These are phyloP conservation scores for Pyrocoelia pectoralis DNA, from an alignment of 2,888 invertebrate genomes.

Conservation along the genomic window DNA sequence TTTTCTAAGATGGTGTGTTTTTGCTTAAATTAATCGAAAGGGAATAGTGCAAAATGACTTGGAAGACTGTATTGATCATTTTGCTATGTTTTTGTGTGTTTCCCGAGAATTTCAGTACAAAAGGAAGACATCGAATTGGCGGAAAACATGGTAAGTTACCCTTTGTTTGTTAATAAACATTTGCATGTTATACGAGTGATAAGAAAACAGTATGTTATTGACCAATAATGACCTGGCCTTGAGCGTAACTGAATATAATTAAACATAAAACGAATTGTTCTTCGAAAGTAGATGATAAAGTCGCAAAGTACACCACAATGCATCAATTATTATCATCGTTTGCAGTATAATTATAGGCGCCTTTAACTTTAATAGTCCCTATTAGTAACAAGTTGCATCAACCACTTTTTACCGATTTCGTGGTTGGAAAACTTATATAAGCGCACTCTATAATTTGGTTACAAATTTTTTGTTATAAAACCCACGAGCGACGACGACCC, in stretches of 20 bases:
- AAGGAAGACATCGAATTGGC: conserved; percentile 42
- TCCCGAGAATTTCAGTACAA: conserved; percentile 27
- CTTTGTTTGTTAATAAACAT: neutral
- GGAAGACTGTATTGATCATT: conserved; percentile 3
- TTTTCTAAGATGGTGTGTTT: neutral
- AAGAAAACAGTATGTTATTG: conserved; percentile 19
- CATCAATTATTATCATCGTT: conserved; percentile 37
- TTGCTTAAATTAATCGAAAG: conserved; percentile 7
- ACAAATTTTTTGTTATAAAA: neutral
- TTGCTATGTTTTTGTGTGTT: conserved; percentile 29
- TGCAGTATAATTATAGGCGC: conserved; percentile 34
- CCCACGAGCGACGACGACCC: neutral
- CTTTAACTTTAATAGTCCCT: conserved; percentile 26
- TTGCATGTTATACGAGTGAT: too few relatives aligned
- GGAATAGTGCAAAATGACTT: conserved; percentile 22
- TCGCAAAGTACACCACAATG: conserved; percentile 41
- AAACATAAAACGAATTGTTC: conserved; percentile 29
- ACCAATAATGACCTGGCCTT: conserved; percentile 32
- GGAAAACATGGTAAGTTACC: conserved; percentile 47
- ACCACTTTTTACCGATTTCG: conserved; percentile 9
- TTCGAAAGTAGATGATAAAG: conserved; percentile 43
- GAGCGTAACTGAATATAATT: conserved; percentile 22
- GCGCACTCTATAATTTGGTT: neutral
- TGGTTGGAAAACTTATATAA: neutral
- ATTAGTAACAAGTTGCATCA: conserved; percentile 15